A percentile compares a stretch with the other conserved stretches of the same genome.
These are phyloP conservation scores for Melinopterus prodromus DNA, from an alignment of 2,888 invertebrate genomes.

Conservation along the genomic window DNA sequence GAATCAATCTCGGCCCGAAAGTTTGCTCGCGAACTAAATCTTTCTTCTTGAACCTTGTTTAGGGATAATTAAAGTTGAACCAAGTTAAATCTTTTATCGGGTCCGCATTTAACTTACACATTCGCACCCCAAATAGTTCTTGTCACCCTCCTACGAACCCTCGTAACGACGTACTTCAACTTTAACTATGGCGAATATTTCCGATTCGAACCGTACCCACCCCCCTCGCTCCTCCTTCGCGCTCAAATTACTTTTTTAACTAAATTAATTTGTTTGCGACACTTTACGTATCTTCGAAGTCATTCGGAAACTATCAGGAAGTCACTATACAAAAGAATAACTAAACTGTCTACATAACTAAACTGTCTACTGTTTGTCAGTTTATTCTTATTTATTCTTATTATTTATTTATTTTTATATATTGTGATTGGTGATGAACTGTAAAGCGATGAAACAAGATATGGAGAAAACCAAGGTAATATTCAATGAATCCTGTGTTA, in stretches of 20 bases:
- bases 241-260: not conserved
- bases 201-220: not conserved
- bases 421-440: no score
- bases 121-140: not conserved
- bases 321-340: not conserved
- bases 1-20: not conserved
- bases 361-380: no score
- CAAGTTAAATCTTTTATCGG: constrained; percentile 24
- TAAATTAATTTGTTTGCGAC: not conserved
- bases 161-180: constrained; percentile 4
- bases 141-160: not conserved
- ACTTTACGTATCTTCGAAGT: not conserved
- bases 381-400: no score
- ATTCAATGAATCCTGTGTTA: no score
- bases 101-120: constrained; percentile 6
- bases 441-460: no score
- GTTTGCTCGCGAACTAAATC: constrained; percentile 18
- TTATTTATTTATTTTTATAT: no score
- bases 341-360: not conserved
- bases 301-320: not conserved
- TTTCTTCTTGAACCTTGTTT: constrained; percentile 19
- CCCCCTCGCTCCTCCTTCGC: not conserved
- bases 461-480: no score
- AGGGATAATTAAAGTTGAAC: constrained; percentile 20
- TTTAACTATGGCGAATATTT: not conserved